phyloP scores from a whole-genome alignment of 2,113 vertebrate species.

The Trochalopteron elliotii region DNA sequence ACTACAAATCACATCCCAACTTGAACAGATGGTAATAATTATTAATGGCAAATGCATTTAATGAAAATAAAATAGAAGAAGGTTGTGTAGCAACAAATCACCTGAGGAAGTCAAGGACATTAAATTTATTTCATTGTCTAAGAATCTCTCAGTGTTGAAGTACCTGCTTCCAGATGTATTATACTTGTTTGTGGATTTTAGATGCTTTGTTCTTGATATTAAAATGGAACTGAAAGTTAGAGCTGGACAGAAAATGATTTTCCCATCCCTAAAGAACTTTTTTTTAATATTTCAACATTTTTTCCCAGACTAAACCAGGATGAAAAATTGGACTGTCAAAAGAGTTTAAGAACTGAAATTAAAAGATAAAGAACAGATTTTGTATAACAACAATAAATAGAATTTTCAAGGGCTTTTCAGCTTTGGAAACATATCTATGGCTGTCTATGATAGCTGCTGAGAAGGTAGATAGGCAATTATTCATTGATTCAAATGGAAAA shows the following conservation, averaged over 20 bases:
- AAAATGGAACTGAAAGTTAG: background rate
- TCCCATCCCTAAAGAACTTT: background rate
- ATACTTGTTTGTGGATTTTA: background rate
- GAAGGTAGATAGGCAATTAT: background rate
- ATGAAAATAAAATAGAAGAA: background rate
- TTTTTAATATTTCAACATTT: background rate
- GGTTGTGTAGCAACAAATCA: slow-evolving; percentile 14
- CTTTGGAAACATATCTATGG: background rate
- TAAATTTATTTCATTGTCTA: slow-evolving; percentile 32
- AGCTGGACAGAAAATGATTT: slow-evolving; percentile 5
- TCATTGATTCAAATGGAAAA: background rate
- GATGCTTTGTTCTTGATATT: background rate
- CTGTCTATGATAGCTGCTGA: background rate
- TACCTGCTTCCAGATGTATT: slow-evolving; percentile 31
- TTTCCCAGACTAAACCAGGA: slow-evolving; percentile 21
- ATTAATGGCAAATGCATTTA: background rate
- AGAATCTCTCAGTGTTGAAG: background rate
- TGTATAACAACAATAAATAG: background rate
- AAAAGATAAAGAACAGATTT: slow-evolving; percentile 40
- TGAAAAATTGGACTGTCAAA: slow-evolving; percentile 47
- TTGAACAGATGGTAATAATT: slow-evolving; percentile 13
- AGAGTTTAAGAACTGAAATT: slow-evolving; percentile 13
- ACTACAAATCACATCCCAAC: background rate
- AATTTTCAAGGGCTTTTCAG: background rate
- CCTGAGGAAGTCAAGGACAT: background rate